Evolutionary conservation across 2,888 invertebrate genomes (phyloP).

Genomic region (Syritta pipiens): DNA sequence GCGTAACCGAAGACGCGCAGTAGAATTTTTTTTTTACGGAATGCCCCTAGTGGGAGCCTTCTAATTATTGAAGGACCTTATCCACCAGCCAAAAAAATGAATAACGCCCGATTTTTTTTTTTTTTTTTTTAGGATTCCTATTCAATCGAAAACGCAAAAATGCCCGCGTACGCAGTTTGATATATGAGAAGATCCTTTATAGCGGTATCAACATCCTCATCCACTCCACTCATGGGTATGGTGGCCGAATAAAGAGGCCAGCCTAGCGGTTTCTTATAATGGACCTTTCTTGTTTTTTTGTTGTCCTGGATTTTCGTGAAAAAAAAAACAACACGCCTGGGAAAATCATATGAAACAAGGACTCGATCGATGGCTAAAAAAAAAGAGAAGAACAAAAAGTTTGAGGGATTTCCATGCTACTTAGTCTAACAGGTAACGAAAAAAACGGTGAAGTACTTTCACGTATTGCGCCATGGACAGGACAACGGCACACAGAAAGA

Average conservation of each 20-base stretch:
- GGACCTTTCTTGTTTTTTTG: slow-evolving; percentile 51
- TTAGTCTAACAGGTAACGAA: slow-evolving; percentile 51
- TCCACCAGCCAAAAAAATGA: slow-evolving; percentile 7
- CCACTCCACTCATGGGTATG: slow-evolving; percentile 55
- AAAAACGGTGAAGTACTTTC: slow-evolving; percentile 22
- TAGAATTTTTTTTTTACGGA: slow-evolving; percentile 31
- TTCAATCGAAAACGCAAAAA: slow-evolving; percentile 59
- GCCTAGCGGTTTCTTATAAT: slow-evolving; percentile 65
- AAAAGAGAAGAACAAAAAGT: not conserved
- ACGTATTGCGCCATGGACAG: slow-evolving; percentile 37
- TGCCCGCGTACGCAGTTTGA: slow-evolving; percentile 63
- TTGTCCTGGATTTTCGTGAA: slow-evolving; percentile 7
- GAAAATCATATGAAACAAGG: slow-evolving; percentile 49
- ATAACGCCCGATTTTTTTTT: slow-evolving; percentile 46
- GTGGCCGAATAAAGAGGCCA: slow-evolving; percentile 66
- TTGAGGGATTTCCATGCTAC: slow-evolving; percentile 25
- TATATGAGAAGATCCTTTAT: slow-evolving; percentile 66
- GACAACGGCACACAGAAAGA: not conserved
- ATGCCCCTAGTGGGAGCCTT: slow-evolving; percentile 59
- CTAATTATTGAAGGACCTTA: slow-evolving; percentile 60
- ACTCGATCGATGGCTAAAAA: slow-evolving; percentile 15
- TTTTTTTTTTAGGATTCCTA: slow-evolving; percentile 26
- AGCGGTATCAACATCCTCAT: slow-evolving; percentile 69
- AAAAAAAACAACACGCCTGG: slow-evolving; percentile 44
- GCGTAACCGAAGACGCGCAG: slow-evolving; percentile 56